phyloP scores from a whole-genome alignment of 2,797 vertebrate species.

The Xiphophorus birchmanni region DNA sequence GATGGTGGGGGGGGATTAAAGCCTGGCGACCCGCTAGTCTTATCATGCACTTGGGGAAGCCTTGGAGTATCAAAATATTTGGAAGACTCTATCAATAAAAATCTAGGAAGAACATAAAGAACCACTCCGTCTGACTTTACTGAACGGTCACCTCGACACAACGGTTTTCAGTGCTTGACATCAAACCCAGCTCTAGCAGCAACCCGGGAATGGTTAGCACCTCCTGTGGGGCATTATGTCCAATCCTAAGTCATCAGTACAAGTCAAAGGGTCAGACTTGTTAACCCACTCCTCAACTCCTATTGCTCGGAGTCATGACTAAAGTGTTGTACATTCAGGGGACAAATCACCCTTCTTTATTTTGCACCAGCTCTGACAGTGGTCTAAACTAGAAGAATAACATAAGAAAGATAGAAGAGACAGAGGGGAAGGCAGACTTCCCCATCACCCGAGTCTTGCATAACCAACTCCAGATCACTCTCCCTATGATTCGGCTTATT shows the following conservation, averaged over 20 bases:
- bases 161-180: background rate
- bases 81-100: background rate
- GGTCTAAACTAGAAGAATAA: constrained; percentile 31
- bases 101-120: background rate
- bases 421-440: constrained; percentile 9
- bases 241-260: constrained; percentile 23
- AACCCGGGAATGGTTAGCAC: constrained; percentile 27
- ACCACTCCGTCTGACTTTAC: background rate
- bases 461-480: constrained; percentile 54
- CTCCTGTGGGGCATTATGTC: constrained; percentile 15
- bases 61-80: background rate
- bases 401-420: constrained; percentile 9
- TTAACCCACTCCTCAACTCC: constrained; percentile 3
- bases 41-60: no score
- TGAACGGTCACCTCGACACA: background rate
- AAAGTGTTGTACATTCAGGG: background rate
- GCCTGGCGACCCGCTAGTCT: no score
- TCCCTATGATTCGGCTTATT: constrained; percentile 68
- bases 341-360: constrained; percentile 7
- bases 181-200: background rate
- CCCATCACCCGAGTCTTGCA: constrained; percentile 33
- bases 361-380: constrained; percentile 24
- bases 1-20: no score
- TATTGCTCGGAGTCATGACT: constrained; percentile 4
- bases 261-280: constrained; percentile 26